Evolutionary conservation across 2,888 invertebrate genomes (phyloP).

Genomic region (Nyleta sp.): DNA sequence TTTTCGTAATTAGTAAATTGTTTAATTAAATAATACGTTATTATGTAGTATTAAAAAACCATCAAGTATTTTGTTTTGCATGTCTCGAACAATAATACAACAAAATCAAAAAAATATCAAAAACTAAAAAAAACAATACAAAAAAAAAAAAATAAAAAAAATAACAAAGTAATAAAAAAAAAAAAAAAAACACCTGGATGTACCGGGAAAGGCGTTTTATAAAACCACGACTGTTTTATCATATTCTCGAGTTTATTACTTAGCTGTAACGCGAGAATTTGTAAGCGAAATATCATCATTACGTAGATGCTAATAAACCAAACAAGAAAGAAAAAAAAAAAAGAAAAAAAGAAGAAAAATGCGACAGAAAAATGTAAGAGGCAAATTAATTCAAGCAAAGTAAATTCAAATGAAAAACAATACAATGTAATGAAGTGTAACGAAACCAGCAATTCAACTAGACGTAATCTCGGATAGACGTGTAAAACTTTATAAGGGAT

Average conservation of each 20-base stretch:
- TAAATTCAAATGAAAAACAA: conserved; percentile 5
- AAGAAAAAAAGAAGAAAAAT: no score
- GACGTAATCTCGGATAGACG: conserved; percentile 54
- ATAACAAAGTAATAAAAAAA: conserved; percentile 1
- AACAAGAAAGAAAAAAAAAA: no score
- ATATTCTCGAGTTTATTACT: conserved; percentile 64
- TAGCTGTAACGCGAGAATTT: conserved; percentile 60
- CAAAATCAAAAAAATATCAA: no score
- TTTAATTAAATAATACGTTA: no score
- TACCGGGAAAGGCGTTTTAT: conserved; percentile 59
- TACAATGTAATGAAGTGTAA: conserved; percentile 29
- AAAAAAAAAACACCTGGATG: conserved; percentile 33
- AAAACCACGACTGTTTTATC: conserved; percentile 65
- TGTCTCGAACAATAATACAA: no score
- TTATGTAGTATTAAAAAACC: no score
- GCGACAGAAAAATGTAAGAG: no score
- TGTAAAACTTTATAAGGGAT: conserved; percentile 54
- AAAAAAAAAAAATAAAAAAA: conserved; percentile 16
- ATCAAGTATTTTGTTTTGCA: no score
- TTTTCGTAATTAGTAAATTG: no score
- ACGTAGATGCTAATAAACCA: conserved; percentile 51
- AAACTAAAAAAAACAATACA: no score
- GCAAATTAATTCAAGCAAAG: no score
- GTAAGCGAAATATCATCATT: conserved; percentile 56
- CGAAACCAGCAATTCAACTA: conserved; percentile 42